Percentiles rank a stretch among this genome's conserved stretches.
Conservation (phyloP, 2,888 invertebrate species). For the Tenthredo scrophulariae region DNA sequence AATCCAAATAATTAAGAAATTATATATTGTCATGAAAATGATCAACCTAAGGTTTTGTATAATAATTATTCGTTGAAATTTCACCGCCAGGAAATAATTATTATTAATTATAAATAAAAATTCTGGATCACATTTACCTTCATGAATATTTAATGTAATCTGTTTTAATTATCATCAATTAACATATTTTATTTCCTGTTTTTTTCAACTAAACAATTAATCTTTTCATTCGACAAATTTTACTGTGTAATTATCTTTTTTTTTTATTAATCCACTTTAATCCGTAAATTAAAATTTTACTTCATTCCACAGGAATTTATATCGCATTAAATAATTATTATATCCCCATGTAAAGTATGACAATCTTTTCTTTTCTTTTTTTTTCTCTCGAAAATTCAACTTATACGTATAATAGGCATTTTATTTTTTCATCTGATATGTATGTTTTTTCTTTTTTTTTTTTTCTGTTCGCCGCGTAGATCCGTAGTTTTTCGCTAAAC, state of each 20-base stretch:
- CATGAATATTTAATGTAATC: neutral
- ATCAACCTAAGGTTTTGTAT: neutral
- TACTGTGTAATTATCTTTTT: neutral
- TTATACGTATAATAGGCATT: conserved; percentile 19
- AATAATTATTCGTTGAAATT: conserved; percentile 2
- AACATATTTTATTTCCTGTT: neutral
- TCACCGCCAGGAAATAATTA: neutral
- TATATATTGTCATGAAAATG: neutral
- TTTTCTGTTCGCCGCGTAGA: conserved; percentile 47
- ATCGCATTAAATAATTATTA: neutral
- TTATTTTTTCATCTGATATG: conserved; percentile 48
- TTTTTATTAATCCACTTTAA: no score
- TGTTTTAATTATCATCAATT: neutral
- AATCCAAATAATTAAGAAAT: neutral
- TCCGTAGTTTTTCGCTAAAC: neutral
- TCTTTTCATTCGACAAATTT: neutral
- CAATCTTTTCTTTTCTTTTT: neutral
- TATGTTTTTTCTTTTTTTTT: conserved; percentile 50
- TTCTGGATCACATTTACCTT: neutral
- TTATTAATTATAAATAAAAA: neutral
- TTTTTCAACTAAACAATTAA: neutral
- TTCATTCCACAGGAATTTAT: neutral
- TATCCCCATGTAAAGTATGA: conserved; percentile 32
- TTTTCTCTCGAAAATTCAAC: neutral
- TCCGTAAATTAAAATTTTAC: neutral